A percentile compares a stretch with the other conserved stretches of the same genome.
phyloP scores from a whole-genome alignment of 2,797 vertebrate genomes.

The Rhinogobio ventralis region DNA sequence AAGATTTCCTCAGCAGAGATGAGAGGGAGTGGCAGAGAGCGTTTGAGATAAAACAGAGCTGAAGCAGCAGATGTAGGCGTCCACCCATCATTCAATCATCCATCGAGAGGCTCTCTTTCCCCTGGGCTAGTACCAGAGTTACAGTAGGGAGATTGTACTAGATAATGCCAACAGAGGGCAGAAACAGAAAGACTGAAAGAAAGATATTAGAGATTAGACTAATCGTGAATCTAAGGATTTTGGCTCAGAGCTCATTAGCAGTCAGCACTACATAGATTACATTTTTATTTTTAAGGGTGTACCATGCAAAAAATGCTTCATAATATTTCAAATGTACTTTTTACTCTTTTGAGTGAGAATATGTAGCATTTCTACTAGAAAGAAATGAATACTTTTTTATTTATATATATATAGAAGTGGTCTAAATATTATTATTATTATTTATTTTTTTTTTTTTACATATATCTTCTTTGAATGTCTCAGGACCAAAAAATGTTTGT shows the following conservation, averaged over 20 bases:
- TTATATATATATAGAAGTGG: no score
- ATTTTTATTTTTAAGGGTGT: constrained; percentile 10
- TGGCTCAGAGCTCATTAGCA: constrained; percentile 19
- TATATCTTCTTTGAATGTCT: not conserved
- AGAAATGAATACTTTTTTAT: not conserved
- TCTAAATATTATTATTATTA: no score
- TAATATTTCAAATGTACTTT: constrained; percentile 12
- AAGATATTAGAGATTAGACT: not conserved
- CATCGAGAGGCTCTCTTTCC: not conserved
- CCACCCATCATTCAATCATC: constrained; percentile 13
- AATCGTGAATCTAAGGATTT: not conserved
- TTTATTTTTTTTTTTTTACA: not conserved
- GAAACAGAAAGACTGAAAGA: constrained; percentile 15
- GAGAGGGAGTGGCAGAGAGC: constrained; percentile 10
- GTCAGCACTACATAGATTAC: constrained; percentile 2
- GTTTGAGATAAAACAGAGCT: constrained; percentile 11
- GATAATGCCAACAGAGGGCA: constrained; percentile 5
- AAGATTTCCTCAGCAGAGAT: constrained; percentile 15
- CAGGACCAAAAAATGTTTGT: not conserved
- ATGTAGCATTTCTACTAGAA: not conserved
- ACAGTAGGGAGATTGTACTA: not conserved
- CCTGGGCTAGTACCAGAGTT: not conserved
- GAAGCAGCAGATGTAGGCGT: not conserved
- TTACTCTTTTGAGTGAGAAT: constrained; percentile 1
- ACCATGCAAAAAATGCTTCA: not conserved